Conservation (phyloP, 1,140 invertebrate species). For the Leptopilina boulardi region DNA sequence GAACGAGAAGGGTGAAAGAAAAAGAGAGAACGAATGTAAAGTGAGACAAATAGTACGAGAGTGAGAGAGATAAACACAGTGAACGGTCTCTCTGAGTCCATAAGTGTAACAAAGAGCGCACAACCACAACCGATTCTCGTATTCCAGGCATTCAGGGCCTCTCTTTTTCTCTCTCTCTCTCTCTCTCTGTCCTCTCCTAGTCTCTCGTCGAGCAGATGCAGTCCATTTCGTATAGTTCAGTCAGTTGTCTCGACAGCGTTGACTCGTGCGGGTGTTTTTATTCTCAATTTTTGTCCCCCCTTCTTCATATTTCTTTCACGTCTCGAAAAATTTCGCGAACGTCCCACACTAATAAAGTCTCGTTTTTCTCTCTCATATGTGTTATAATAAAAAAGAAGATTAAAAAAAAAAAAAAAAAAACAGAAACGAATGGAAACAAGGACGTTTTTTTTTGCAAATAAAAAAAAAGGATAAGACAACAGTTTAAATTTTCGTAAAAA, state of each 20-base stretch:
- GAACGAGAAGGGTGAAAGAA: conserved; percentile 29
- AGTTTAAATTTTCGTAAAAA: no score
- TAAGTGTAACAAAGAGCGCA: conserved; percentile 5
- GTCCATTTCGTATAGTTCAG: no score
- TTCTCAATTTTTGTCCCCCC: background rate
- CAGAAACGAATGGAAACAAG: no score
- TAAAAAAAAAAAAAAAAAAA: no score
- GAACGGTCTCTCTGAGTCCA: background rate
- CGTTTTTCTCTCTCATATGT: no score
- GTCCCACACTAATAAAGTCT: no score
- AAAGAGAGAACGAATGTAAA: background rate
- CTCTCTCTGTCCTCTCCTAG: conserved; percentile 39
- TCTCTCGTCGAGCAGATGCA: conserved; percentile 53
- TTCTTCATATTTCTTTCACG: background rate
- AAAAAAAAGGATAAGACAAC: no score
- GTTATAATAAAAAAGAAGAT: no score
- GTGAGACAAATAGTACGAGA: conserved; percentile 21
- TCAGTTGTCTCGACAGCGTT: conserved; percentile 59
- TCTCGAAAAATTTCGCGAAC: background rate
- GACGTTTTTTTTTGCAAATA: no score
- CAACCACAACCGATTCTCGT: conserved; percentile 43
- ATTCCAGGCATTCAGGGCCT: conserved; percentile 43
- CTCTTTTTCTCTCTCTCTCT: conserved; percentile 20
- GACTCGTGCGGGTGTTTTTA: conserved; percentile 46
- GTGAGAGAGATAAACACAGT: background rate